These are phyloP conservation scores for Tiaroga cobitis DNA, from an alignment of 2,797 vertebrate genomes.

Conservation along the genomic window DNA sequence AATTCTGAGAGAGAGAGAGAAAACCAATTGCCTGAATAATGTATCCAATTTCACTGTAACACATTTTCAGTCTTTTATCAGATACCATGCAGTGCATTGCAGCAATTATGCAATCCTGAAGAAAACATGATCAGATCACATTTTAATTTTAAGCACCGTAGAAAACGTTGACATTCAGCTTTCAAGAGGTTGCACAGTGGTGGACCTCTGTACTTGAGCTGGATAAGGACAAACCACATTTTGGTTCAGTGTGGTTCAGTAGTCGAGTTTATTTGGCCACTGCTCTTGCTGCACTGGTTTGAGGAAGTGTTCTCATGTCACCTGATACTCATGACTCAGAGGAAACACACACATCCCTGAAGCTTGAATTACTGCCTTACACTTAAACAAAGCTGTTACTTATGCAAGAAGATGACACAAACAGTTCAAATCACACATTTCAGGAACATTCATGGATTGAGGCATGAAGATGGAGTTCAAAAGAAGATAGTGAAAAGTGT, in stretches of 20 bases:
- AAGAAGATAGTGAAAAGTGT: too few relatives aligned
- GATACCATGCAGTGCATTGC: background rate
- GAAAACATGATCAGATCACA: background rate
- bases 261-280: slow-evolving; percentile 55
- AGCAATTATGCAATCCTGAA: background rate
- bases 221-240: slow-evolving; percentile 14
- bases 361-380: slow-evolving; percentile 44
- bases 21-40: background rate
- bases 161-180: slow-evolving; percentile 17
- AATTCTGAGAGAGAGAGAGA: background rate
- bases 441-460: slow-evolving; percentile 10
- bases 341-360: slow-evolving; percentile 48
- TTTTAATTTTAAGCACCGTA: slow-evolving; percentile 16
- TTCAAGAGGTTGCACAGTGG: slow-evolving; percentile 1
- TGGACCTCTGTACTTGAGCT: slow-evolving; percentile 30
- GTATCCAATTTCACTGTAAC: background rate
- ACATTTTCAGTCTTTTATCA: background rate
- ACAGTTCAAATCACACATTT: slow-evolving; percentile 43
- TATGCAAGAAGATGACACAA: slow-evolving; percentile 30
- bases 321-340: slow-evolving; percentile 57
- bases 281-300: slow-evolving; percentile 65
- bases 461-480: background rate
- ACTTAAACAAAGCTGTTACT: slow-evolving; percentile 42
- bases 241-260: slow-evolving; percentile 22
- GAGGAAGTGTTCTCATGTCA: slow-evolving; percentile 66